phyloP scores from a whole-genome alignment of 2,888 invertebrate genomes.

The Penaeus monodon region DNA sequence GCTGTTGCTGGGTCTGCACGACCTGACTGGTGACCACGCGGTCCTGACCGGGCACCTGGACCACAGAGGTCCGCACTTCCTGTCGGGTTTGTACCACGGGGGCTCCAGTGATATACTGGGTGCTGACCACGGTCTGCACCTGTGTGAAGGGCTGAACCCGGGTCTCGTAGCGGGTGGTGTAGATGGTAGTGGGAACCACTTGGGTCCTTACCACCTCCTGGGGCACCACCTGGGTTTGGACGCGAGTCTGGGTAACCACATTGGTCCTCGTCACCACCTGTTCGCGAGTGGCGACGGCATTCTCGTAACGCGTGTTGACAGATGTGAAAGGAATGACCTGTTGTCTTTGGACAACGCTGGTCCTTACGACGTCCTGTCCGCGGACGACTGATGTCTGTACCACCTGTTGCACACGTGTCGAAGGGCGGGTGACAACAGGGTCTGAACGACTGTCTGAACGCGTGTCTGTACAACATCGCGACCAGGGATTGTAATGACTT shows the following conservation, averaged over 20 bases:
- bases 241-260: slow-evolving; percentile 4
- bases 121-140: slow-evolving; percentile 32
- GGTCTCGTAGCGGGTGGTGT: slow-evolving; percentile 37
- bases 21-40: slow-evolving; percentile 12
- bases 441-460: slow-evolving; percentile 1
- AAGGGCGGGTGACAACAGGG: slow-evolving; percentile 18
- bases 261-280: slow-evolving; percentile 29
- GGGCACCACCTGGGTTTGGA: slow-evolving; percentile 27
- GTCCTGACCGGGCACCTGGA: slow-evolving; percentile 30
- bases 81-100: slow-evolving; percentile 10
- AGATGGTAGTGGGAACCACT: slow-evolving; percentile 22
- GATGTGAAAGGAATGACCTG: slow-evolving; percentile 31
- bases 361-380: slow-evolving; percentile 7
- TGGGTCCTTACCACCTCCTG: slow-evolving; percentile 35
- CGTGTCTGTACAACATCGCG: slow-evolving; percentile 17
- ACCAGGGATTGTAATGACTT: slow-evolving; percentile 17
- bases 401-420: slow-evolving; percentile 5
- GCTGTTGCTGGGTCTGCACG: slow-evolving; percentile 19
- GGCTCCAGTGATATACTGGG: slow-evolving; percentile 28
- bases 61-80: slow-evolving; percentile 21
- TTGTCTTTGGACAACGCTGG: slow-evolving; percentile 10
- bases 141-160: slow-evolving; percentile 23
- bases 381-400: slow-evolving; percentile 15
- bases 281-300: slow-evolving; percentile 5
- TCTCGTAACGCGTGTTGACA: slow-evolving; percentile 29